Conservation (phyloP, 2,113 vertebrate genomes). For the Syngnathus scovelli region DNA sequence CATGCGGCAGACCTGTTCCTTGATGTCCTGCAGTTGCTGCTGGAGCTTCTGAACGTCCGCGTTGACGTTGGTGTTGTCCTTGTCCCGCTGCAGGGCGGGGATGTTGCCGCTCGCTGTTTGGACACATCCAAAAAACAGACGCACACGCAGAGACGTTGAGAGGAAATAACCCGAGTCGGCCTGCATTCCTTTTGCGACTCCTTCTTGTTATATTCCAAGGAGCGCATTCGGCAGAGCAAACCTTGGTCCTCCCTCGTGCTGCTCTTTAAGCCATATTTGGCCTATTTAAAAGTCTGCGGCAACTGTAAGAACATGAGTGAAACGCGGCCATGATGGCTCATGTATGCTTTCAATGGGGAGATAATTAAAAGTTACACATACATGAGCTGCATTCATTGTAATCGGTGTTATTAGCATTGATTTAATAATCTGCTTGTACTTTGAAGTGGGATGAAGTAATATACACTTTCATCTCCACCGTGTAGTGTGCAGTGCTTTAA, state of each 20-base stretch:
- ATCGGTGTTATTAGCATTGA: background rate
- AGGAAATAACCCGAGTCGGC: background rate
- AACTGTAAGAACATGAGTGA: conserved; percentile 4
- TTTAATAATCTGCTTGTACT: background rate
- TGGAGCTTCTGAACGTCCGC: conserved; percentile 97
- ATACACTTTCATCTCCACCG: conserved; percentile 2
- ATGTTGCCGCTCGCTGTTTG: conserved; percentile 89
- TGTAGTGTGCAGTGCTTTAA: background rate
- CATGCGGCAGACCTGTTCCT: conserved; percentile 82
- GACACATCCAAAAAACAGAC: background rate
- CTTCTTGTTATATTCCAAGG: conserved; percentile 6
- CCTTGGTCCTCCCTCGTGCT: conserved; percentile 18
- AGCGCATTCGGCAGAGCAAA: conserved; percentile 13
- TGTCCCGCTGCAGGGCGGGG: conserved; percentile 92
- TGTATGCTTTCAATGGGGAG: conserved; percentile 16
- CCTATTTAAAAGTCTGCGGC: background rate
- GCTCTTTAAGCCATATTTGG: conserved; percentile 18
- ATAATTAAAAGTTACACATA: background rate
- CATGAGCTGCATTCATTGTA: background rate
- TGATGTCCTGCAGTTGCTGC: conserved; percentile 98
- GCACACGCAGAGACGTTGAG: conserved; percentile 9
- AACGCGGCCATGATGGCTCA: conserved; percentile 17
- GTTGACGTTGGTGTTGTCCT: conserved; percentile 98
- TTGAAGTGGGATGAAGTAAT: background rate
- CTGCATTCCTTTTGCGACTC: conserved; percentile 16